These are phyloP conservation scores for Indicator indicator DNA, from an alignment of 2,113 vertebrate genomes.

Conservation along the genomic window DNA sequence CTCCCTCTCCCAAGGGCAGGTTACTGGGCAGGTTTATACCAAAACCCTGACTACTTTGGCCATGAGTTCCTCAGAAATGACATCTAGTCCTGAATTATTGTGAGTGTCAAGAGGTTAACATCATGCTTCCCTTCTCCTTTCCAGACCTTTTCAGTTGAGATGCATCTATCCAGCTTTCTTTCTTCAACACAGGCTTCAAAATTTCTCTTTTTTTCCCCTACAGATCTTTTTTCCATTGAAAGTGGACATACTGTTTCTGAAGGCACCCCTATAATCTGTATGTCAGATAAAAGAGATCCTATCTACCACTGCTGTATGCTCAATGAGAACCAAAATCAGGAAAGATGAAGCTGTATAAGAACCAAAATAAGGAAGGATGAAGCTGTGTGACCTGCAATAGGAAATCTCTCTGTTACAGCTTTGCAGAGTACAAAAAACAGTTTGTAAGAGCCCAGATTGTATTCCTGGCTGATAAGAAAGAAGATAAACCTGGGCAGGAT, in stretches of 20 bases:
- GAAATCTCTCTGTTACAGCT: neutral
- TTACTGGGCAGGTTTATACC: neutral
- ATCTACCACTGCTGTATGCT: neutral
- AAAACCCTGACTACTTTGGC: neutral
- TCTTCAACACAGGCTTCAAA: neutral
- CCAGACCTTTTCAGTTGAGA: neutral
- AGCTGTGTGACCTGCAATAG: neutral
- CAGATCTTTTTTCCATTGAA: neutral
- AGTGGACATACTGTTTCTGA: fast-evolving
- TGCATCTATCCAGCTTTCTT: neutral
- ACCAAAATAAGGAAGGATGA: neutral
- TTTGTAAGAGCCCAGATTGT: neutral
- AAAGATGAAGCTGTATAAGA: neutral
- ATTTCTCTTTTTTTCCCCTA: neutral
- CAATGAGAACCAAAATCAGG: neutral
- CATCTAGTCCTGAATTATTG: neutral
- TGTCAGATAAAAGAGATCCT: neutral
- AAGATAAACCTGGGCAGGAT: neutral
- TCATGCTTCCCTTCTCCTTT: neutral
- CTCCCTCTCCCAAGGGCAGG: neutral
- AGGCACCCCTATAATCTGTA: neutral
- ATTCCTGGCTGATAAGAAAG: neutral
- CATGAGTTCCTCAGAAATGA: neutral
- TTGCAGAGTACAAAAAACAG: neutral
- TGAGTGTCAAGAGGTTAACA: neutral